Evolutionary conservation across 1,140 invertebrate genomes (phyloP).

Genomic region (Leguminivora glycinivorella): DNA sequence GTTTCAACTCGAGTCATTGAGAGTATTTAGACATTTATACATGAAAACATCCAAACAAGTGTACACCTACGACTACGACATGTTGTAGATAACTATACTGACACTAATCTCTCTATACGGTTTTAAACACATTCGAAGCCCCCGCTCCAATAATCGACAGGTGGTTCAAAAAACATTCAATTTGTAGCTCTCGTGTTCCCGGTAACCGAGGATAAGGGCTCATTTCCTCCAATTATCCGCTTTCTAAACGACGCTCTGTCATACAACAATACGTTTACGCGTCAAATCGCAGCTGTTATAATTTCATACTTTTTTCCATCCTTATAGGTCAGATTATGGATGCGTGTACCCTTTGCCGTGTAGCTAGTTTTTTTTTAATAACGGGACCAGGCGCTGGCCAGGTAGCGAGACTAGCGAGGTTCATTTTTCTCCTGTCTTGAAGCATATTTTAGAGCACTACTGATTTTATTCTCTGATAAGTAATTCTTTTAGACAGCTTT

Average conservation of each 20-base stretch:
- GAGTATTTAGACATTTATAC: too few relatives aligned
- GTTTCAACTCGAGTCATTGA: too few relatives aligned
- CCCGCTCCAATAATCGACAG: neutral
- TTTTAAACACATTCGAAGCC: neutral
- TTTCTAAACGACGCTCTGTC: constrained; percentile 20
- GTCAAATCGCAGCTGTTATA: constrained; percentile 35
- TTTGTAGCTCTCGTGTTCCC: constrained; percentile 3
- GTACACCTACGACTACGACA: too few relatives aligned
- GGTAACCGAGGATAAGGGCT: constrained; percentile 3
- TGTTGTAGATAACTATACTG: too few relatives aligned
- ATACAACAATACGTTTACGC: constrained; percentile 18
- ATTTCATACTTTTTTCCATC: constrained; percentile 35
- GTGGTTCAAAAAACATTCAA: neutral
- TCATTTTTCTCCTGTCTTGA: neutral
- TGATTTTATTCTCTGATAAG: neutral
- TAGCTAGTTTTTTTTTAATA: constrained; percentile 28
- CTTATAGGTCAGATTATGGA: constrained; percentile 32
- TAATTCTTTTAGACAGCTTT: constrained; percentile 7
- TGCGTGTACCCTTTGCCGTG: constrained; percentile 29
- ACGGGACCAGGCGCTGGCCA: constrained; percentile 1
- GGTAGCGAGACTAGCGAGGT: constrained; percentile 1
- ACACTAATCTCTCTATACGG: neutral
- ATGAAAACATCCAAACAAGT: too few relatives aligned
- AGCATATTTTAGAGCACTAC: neutral
- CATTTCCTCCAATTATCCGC: constrained; percentile 26